Conservation (phyloP, 2,113 vertebrate species). For the Anhinga rufa region DNA sequence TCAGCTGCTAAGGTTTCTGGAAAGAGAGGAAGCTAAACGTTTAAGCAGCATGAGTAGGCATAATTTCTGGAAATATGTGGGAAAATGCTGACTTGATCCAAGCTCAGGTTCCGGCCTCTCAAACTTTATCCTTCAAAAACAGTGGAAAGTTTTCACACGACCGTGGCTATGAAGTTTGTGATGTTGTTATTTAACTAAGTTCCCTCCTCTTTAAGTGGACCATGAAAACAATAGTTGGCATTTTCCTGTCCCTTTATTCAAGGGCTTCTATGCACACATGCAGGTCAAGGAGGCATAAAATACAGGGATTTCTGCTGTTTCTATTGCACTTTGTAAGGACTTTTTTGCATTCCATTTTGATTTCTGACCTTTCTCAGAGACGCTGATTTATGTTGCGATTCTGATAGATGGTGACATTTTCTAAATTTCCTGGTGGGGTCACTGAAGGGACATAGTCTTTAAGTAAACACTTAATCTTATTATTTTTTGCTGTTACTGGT, state of each 20-base stretch:
- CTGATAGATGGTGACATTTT: constrained; percentile 56
- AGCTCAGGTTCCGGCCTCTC: not conserved
- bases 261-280: not conserved
- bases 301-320: not conserved
- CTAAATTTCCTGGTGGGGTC: not conserved
- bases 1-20: not conserved
- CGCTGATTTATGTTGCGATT: not conserved
- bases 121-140: not conserved
- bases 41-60: not conserved
- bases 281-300: not conserved
- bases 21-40: not conserved
- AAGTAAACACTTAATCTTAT: not conserved
- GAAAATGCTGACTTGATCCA: not conserved
- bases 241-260: not conserved
- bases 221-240: not conserved
- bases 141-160: not conserved
- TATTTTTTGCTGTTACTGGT: not conserved
- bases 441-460: not conserved
- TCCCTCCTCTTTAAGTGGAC: not conserved
- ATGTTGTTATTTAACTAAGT: not conserved
- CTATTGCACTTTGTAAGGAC: not conserved
- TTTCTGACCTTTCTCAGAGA: constrained; percentile 43
- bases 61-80: not conserved
- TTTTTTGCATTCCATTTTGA: not conserved
- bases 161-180: not conserved